A percentile compares a stretch with the other conserved stretches of the same genome.
These are phyloP conservation scores for Ormyrus thymus DNA, from an alignment of 2,888 invertebrate species.

Conservation along the genomic window DNA sequence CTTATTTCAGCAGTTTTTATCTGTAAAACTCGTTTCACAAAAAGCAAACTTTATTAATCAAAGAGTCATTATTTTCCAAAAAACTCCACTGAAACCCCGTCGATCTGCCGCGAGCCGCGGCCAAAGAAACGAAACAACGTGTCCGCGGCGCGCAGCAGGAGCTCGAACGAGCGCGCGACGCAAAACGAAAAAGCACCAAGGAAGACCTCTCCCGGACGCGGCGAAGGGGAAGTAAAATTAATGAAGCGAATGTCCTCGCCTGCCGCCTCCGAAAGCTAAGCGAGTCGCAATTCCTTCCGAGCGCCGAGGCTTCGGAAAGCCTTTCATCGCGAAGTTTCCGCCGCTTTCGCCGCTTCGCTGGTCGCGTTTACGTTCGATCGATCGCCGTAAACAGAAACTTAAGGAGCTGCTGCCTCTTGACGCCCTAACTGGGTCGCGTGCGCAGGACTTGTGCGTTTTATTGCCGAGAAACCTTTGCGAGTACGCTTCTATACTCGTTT, in stretches of 20 bases:
- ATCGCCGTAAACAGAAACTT: slow-evolving; percentile 12
- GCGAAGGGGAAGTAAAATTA: slow-evolving; percentile 54
- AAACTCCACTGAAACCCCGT: no score
- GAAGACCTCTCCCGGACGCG: slow-evolving; percentile 22
- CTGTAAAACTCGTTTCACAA: no score
- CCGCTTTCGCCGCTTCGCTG: slow-evolving; percentile 18
- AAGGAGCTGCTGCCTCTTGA: not conserved
- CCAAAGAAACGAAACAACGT: no score
- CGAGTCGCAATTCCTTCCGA: slow-evolving; percentile 52
- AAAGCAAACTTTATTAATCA: no score
- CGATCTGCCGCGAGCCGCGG: no score
- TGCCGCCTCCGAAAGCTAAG: slow-evolving; percentile 23
- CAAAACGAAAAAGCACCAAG: not conserved
- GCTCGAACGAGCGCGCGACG: no score
- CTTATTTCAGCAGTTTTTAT: no score
- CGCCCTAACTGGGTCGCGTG: slow-evolving; percentile 7
- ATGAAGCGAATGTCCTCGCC: slow-evolving; percentile 66
- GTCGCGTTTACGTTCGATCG: slow-evolving; percentile 1
- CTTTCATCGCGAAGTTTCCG: slow-evolving; percentile 35
- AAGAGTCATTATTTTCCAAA: no score
- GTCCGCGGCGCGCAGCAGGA: no score
- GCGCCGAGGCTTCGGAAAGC: slow-evolving; percentile 50
- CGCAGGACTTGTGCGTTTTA: no score
- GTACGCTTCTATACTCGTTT: no score
- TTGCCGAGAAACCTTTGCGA: no score